Conservation (phyloP, 2,113 vertebrate species). For the Grammatotria lemairii region DNA sequence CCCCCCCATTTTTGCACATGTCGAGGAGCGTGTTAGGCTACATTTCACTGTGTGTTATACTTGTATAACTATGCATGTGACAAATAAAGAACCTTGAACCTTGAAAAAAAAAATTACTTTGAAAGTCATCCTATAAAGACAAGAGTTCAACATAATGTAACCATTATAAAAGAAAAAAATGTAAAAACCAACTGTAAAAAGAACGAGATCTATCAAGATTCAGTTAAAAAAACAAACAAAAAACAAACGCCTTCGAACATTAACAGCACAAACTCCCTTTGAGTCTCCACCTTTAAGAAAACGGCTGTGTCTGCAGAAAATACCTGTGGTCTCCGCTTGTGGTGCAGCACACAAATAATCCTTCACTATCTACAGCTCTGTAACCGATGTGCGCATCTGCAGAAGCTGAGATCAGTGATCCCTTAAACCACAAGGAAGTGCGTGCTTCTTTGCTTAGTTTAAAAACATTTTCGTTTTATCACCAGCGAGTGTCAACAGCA, state of each 20-base stretch:
- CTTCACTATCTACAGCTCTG: neutral
- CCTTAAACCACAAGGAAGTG: neutral
- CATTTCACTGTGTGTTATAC: no score
- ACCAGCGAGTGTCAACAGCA: neutral
- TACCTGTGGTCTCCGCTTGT: neutral
- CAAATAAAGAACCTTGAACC: no score
- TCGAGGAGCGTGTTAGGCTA: no score
- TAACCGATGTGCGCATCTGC: neutral
- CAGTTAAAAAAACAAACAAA: neutral
- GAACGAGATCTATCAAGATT: neutral
- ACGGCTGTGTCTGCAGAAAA: neutral
- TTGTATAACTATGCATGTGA: no score
- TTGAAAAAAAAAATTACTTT: neutral
- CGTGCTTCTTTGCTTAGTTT: neutral
- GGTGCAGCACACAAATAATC: neutral
- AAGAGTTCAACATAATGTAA: neutral
- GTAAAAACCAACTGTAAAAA: neutral
- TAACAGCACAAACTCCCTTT: neutral
- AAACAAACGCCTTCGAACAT: neutral
- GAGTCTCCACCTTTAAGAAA: neutral
- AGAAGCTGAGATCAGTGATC: neutral
- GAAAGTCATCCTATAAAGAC: neutral
- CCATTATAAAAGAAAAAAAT: neutral
- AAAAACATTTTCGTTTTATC: neutral
- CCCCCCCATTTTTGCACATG: no score